These are phyloP conservation scores for Patella caerulea DNA, from an alignment of 2,888 invertebrate genomes.

Conservation along the genomic window DNA sequence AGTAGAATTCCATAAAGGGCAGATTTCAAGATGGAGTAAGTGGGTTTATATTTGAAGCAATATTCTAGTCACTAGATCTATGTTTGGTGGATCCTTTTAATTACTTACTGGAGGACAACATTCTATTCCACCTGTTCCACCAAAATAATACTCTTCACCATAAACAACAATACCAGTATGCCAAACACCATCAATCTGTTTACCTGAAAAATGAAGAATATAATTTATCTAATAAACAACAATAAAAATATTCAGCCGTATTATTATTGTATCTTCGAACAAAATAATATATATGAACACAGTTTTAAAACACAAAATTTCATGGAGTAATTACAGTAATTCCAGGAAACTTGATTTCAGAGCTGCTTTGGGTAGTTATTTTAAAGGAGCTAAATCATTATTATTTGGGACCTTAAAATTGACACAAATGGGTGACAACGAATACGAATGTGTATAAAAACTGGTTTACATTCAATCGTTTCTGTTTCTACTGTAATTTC, in stretches of 20 bases:
- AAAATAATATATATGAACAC: neutral
- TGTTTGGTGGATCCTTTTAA: neutral
- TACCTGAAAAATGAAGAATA: conserved; percentile 75
- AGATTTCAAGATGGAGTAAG: too few species aligned
- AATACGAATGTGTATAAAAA: too few species aligned
- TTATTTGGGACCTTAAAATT: too few species aligned
- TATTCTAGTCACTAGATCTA: neutral
- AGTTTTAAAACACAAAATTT: neutral
- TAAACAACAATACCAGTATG: conserved; percentile 90
- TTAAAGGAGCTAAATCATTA: too few species aligned
- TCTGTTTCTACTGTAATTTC: too few species aligned
- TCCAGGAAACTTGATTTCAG: too few species aligned
- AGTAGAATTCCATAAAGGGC: too few species aligned
- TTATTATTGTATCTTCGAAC: neutral
- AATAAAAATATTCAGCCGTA: neutral
- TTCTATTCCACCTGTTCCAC: conserved; percentile 85
- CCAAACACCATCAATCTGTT: conserved; percentile 91
- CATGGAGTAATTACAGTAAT: too few species aligned
- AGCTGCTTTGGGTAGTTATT: too few species aligned
- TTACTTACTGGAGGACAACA: conserved; percentile 84
- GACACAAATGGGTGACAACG: too few species aligned
- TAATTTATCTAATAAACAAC: neutral
- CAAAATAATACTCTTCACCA: conserved; percentile 90
- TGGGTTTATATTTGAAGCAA: too few species aligned
- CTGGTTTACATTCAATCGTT: too few species aligned